A percentile compares a stretch with the other conserved stretches of the same genome.
These are phyloP conservation scores for Dryadula phaetusa DNA, from an alignment of 2,888 invertebrate genomes.

Conservation along the genomic window DNA sequence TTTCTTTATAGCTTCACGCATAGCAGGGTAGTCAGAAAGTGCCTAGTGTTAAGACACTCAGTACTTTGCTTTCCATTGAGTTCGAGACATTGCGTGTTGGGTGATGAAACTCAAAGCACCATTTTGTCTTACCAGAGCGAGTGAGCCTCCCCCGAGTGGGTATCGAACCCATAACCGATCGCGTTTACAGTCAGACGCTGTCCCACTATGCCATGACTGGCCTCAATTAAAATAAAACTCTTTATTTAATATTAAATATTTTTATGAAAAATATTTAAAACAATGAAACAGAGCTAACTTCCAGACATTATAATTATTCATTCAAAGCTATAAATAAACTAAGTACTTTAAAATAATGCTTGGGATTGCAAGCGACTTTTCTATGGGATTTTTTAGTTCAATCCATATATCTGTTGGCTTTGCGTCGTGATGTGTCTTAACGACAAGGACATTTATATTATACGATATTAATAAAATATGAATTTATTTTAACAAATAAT, in stretches of 20 bases:
- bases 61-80: too few relatives aligned
- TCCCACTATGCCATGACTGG: too few relatives aligned
- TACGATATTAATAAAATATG: conserved; percentile 1
- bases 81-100: too few relatives aligned
- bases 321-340: conserved; percentile 12
- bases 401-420: conserved; percentile 20
- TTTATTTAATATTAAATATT: background rate
- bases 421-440: conserved; percentile 15
- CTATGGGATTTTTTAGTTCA: conserved; percentile 19
- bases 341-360: conserved; percentile 17
- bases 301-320: conserved; percentile 9
- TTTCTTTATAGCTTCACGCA: too few relatives aligned
- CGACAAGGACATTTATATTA: background rate
- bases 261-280: background rate
- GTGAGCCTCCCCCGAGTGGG: too few relatives aligned
- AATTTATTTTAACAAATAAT: background rate
- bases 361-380: conserved; percentile 19
- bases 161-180: too few relatives aligned
- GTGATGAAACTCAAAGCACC: too few relatives aligned
- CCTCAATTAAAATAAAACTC: too few relatives aligned
- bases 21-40: too few relatives aligned
- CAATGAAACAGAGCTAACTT: background rate
- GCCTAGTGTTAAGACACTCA: too few relatives aligned
- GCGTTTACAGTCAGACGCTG: too few relatives aligned
- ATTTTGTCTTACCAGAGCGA: too few relatives aligned